phyloP scores from a whole-genome alignment of 2,888 invertebrate genomes.

The Agrotis exclamationis region DNA sequence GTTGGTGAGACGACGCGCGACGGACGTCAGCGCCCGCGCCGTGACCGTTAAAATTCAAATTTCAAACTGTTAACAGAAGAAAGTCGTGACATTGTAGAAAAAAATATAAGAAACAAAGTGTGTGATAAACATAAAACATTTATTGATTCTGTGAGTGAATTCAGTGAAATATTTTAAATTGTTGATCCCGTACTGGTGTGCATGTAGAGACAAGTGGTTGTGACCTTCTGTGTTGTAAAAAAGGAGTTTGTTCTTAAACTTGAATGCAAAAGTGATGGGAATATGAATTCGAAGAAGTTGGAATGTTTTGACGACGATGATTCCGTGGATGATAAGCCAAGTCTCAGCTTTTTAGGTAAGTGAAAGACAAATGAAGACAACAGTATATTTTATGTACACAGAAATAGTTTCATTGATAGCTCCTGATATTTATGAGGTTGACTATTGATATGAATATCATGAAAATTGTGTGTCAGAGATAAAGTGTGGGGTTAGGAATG shows the following conservation, averaged over 20 bases:
- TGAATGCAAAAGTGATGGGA: constrained; percentile 75
- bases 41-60: constrained; percentile 81
- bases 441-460: constrained; percentile 55
- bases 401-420: constrained; percentile 66
- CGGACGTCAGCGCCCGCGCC: constrained; percentile 81
- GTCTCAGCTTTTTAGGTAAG: constrained; percentile 90
- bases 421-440: constrained; percentile 63
- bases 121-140: constrained; percentile 57
- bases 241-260: constrained; percentile 76
- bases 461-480: constrained; percentile 62
- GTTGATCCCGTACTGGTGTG: constrained; percentile 69
- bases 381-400: constrained; percentile 39
- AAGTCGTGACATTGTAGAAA: constrained; percentile 68
- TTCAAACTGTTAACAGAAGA: constrained; percentile 70
- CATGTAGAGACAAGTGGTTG: constrained; percentile 85
- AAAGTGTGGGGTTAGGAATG: constrained; percentile 65
- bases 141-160: constrained; percentile 61
- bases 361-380: constrained; percentile 41
- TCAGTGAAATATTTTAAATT: constrained; percentile 56
- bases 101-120: constrained; percentile 62
- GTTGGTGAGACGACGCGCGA: constrained; percentile 78
- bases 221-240: constrained; percentile 81
- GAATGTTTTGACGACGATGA: constrained; percentile 87
- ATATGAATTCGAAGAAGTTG: constrained; percentile 90
- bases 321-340: constrained; percentile 87